Evolutionary conservation across 2,797 vertebrate species (phyloP), one percentile per base, ranked within the genome.

Genomic region (Oreortyx pictus): DNA sequence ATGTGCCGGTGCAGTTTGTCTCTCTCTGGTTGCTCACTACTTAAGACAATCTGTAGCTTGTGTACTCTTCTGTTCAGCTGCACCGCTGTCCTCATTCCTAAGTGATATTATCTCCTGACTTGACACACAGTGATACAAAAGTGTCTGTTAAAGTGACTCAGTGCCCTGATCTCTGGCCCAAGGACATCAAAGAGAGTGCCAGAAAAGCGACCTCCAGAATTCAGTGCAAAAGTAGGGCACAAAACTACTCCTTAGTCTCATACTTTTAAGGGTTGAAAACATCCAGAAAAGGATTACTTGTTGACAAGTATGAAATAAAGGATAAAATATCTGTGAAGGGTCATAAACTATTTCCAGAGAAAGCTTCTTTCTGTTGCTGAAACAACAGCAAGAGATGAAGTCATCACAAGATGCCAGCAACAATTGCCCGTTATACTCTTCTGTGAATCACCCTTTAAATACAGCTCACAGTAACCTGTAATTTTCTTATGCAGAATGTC

Each of bases 391-490:
- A 59, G 65, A 37, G 78, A 89, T 97, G 95, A 95, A 93, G 73
- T 96, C 92, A 96, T 88, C 87, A 33, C 47, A 79, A 15, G 10
- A n/a, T 65, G 85, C 94, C 82, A 87, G 74, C 90, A 75, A 89
- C 88, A 95, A 90, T 80, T 56, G 88, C 73, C 67, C 73, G 82
- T 88, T 94, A 65, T 57, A 56, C 31, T 84, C 67, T 52, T 86
- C 13, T 60, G 73, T 97, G 95, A 96, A 89, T 96, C 95, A 94
- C 61, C 71, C 88, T 25, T 65, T 50, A 82, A 92, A 73, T 24
- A 50, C 35, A 43, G 64, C 79, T 70, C 76, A 9, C 73, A 73
- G 82, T 14, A 90, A 92, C 88, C 92, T 87, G 86, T 49, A 76
- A 94, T 96, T 94, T 93, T 79, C 87, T 33, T 29, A 44, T 46